phyloP scores from a whole-genome alignment of 2,888 invertebrate species.

The Hecatera dysodea region DNA sequence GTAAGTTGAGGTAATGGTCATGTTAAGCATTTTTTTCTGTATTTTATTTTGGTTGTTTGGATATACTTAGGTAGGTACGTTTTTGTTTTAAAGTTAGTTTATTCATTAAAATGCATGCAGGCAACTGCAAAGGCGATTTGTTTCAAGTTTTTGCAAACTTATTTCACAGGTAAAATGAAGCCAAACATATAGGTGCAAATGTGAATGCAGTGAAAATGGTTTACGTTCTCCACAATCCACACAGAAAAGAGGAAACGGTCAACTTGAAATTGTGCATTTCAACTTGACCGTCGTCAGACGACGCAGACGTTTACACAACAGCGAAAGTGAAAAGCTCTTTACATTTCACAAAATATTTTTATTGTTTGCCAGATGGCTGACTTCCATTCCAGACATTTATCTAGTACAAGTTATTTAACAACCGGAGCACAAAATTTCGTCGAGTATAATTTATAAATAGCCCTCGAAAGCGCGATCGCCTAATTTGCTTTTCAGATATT shows the following conservation, averaged over 20 bases:
- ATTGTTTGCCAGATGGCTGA: conserved; percentile 43
- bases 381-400: conserved; percentile 53
- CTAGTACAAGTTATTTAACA: conserved; percentile 63
- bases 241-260: conserved; percentile 39
- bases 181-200: conserved; percentile 16
- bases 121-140: not conserved
- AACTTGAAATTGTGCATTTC: conserved; percentile 50
- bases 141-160: conserved; percentile 10
- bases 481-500: conserved; percentile 76
- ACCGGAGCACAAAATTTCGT: conserved; percentile 59
- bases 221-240: conserved; percentile 18
- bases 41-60: not conserved
- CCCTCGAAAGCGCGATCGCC: conserved; percentile 72
- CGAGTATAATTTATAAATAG: conserved; percentile 74
- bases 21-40: not conserved
- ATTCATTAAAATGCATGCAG: conserved; percentile 1
- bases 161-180: conserved; percentile 32
- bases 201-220: conserved; percentile 31
- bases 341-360: conserved; percentile 52
- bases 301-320: conserved; percentile 41
- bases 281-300: conserved; percentile 31
- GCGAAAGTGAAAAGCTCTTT: conserved; percentile 37
- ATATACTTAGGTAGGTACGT: too few relatives aligned
- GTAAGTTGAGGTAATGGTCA: conserved; percentile 20
- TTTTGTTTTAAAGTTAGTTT: not conserved